phyloP scores from a whole-genome alignment of 1,140 invertebrate species.

The Carposina sasakii region DNA sequence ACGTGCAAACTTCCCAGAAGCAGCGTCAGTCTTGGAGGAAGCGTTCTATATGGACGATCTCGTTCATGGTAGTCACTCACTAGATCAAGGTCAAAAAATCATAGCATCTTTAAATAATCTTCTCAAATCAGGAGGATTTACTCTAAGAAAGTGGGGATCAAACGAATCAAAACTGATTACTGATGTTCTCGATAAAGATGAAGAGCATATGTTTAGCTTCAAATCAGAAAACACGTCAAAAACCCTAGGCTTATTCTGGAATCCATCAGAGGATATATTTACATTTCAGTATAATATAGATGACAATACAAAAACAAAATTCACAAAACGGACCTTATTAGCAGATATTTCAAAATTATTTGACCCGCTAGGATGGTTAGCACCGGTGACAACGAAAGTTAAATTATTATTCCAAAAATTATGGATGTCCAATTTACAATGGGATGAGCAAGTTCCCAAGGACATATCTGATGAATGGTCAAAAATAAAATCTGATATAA shows the following conservation, averaged over 20 bases:
- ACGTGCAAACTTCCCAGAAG: slow-evolving; percentile 17
- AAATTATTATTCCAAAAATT: slow-evolving; percentile 64
- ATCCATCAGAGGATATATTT: neutral
- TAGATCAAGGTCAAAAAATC: too few relatives aligned
- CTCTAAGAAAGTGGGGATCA: neutral
- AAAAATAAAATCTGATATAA: neutral
- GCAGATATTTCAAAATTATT: slow-evolving; percentile 29
- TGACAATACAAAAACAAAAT: neutral
- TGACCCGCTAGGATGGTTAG: slow-evolving; percentile 48
- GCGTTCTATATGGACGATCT: slow-evolving; percentile 2
- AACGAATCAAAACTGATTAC: neutral
- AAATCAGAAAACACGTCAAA: neutral
- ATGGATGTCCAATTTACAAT: slow-evolving; percentile 37
- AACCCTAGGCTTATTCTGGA: neutral
- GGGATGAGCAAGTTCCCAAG: slow-evolving; percentile 39
- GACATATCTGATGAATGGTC: slow-evolving; percentile 5
- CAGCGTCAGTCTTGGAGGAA: neutral
- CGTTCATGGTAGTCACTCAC: too few relatives aligned
- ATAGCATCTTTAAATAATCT: too few relatives aligned
- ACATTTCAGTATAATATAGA: neutral
- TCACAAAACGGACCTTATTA: slow-evolving; percentile 24
- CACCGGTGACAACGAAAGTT: slow-evolving; percentile 41
- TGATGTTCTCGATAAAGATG: neutral
- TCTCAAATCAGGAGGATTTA: slow-evolving; percentile 2
- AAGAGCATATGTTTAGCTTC: neutral